Base-by-base conservation (phyloP, 1,140 invertebrate species). In the Drosophila erecta region DNA sequence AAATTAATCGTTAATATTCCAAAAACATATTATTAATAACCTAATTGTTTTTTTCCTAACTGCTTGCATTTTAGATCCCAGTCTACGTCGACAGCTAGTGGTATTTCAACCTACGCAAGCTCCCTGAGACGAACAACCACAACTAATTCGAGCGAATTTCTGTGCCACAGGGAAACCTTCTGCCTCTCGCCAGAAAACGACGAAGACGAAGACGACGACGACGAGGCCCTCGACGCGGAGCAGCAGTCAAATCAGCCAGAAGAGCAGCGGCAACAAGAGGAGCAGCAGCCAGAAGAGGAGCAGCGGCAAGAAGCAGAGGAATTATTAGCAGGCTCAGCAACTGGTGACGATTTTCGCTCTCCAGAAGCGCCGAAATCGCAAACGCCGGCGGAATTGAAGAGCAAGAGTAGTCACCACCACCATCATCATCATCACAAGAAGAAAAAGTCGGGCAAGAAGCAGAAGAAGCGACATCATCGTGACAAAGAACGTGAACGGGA, bases 111-210 rank as follows among this genome's bases (percentile, higher is more conserved):
- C 38, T 92, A 92, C 70, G 91, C 91, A 75, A 92, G 91, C 86
- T 92, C 91, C 47, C 61, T 91, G n/a, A 73, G 81, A 77, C 85
- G 83, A 66, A 92, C 91, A 60, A 89, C 84, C 77, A 92, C 91
- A 59, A 92, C 90, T 76, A 92, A 92, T 89, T 91, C 91, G 61
- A 92, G 91, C 81, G 91, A 92, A 80, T 92, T 92, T 91, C 69
- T 92, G 77, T 91, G 85, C 70, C 91, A 92, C 81, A 84, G 91
- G 72, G 91, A 92, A 81, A 92, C 89, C 41, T 92, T 92, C 71
- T 92, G 91, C 78, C 72, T 92, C 38, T 76, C 91, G 46, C 91
- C 91, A 38, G 90, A 91, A 71, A 84, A 81, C 64, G 81, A 87
- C 17, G 76, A 86, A 20, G 76, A 90, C 24, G 78, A 84, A 20